Percentiles rank a stretch among this genome's conserved stretches.
phyloP scores from a whole-genome alignment of 2,888 invertebrate species.

The Agonopterix heracliana region DNA sequence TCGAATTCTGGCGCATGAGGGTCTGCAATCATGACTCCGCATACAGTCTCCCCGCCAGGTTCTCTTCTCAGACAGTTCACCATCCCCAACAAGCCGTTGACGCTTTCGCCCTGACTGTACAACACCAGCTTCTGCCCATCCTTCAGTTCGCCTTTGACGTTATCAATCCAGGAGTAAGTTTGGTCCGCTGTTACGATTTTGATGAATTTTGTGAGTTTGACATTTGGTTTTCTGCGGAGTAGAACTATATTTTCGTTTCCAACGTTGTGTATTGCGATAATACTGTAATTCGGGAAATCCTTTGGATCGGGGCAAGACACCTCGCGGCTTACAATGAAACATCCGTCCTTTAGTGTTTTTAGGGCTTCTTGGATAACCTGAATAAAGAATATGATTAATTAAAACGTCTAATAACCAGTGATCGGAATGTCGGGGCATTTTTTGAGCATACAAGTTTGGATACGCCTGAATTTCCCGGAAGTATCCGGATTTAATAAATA shows the following conservation, averaged over 20 bases:
- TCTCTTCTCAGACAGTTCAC: slow-evolving; percentile 91
- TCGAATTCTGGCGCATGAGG: slow-evolving; percentile 80
- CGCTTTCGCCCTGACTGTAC: slow-evolving; percentile 79
- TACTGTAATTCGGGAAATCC: slow-evolving; percentile 18
- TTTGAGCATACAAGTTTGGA: too few species aligned
- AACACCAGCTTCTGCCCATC: slow-evolving; percentile 76
- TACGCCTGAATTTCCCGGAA: too few species aligned
- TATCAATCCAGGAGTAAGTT: slow-evolving; percentile 71
- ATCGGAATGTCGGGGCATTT: too few species aligned
- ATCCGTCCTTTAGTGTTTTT: slow-evolving; percentile 73
- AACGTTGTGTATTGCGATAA: neutral
- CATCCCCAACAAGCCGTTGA: slow-evolving; percentile 92
- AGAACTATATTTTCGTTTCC: slow-evolving; percentile 57
- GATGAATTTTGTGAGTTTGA: slow-evolving; percentile 62
- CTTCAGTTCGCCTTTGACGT: slow-evolving; percentile 56
- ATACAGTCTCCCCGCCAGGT: slow-evolving; percentile 80
- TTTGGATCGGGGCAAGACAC: slow-evolving; percentile 58
- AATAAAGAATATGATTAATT: neutral
- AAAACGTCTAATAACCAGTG: neutral
- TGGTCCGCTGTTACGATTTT: slow-evolving; percentile 54
- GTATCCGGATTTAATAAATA: too few species aligned
- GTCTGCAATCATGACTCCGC: slow-evolving; percentile 80
- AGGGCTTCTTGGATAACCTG: slow-evolving; percentile 62
- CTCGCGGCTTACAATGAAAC: slow-evolving; percentile 79
- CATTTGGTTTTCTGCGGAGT: slow-evolving; percentile 62